Conservation (phyloP, 2,113 vertebrate genomes). For the Albula goreensis region DNA sequence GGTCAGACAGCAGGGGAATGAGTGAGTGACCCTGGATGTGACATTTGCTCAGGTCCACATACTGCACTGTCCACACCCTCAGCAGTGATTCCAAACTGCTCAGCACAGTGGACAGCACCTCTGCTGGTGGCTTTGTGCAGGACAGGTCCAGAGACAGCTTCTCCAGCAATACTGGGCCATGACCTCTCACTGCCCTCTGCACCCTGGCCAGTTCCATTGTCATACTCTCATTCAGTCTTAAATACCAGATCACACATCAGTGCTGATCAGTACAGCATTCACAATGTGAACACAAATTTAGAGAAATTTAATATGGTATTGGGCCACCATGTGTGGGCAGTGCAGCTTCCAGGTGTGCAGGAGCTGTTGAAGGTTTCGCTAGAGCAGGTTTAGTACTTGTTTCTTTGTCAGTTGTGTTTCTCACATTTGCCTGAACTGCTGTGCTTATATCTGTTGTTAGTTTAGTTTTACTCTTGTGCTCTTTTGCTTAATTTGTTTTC, state of each 20-base stretch:
- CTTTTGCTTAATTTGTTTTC: no score
- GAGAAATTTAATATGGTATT: no score
- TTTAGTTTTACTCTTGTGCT: no score
- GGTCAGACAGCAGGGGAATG: constrained; percentile 23
- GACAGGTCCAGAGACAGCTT: constrained; percentile 33
- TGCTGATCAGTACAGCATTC: neutral
- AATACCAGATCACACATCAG: neutral
- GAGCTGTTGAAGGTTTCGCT: no score
- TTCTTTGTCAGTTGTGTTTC: no score
- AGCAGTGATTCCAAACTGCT: constrained; percentile 34
- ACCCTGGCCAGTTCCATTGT: constrained; percentile 14
- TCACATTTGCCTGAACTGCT: no score
- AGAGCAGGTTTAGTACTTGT: no score
- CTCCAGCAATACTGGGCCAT: constrained; percentile 9
- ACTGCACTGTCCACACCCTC: constrained; percentile 32
- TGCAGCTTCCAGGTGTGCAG: no score
- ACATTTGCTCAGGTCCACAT: constrained; percentile 37
- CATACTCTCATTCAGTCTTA: constrained; percentile 38
- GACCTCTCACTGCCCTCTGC: neutral
- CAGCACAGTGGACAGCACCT: constrained; percentile 6
- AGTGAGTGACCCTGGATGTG: constrained; percentile 17
- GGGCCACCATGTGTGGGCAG: no score
- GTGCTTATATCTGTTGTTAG: no score
- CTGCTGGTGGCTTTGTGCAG: neutral
- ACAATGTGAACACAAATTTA: neutral